Conservation (phyloP, 1,140 invertebrate genomes). For the Sitobion miscanthi region DNA sequence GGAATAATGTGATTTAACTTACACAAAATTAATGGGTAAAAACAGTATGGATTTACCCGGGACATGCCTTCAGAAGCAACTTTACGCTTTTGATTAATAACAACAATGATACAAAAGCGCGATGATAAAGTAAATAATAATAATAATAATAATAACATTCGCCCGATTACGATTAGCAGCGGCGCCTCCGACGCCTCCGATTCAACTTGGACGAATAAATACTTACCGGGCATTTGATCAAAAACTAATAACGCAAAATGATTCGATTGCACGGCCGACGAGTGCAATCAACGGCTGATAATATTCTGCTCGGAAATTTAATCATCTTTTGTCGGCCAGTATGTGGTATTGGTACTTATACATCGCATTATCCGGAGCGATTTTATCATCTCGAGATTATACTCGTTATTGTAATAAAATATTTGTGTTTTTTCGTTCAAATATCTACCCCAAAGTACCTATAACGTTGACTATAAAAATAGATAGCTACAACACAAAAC, state of each 20-base stretch:
- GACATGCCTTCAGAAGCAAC: slow-evolving; percentile 3
- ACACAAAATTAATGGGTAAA: slow-evolving; percentile 8
- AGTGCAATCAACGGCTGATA: background rate
- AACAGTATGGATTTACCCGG: slow-evolving; percentile 21
- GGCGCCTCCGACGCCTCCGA: background rate
- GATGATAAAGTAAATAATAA: slow-evolving; percentile 3
- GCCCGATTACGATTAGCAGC: background rate
- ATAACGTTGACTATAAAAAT: background rate
- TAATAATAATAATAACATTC: background rate
- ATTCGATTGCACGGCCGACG: background rate
- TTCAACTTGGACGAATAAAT: background rate
- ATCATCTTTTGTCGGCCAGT: background rate
- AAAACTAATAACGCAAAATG: slow-evolving; percentile 34
- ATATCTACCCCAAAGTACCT: too few relatives aligned
- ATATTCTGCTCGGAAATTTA: background rate
- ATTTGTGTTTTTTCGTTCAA: background rate
- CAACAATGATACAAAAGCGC: background rate
- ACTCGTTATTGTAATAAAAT: background rate
- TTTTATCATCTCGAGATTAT: background rate
- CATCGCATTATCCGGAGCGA: background rate
- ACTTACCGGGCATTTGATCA: background rate
- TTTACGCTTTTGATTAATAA: slow-evolving; percentile 24
- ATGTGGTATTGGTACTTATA: background rate
- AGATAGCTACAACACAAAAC: background rate
- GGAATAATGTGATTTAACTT: slow-evolving; percentile 25